Evolutionary conservation across 2,113 vertebrate genomes (phyloP).

Genomic region (Archocentrus centrarchus): DNA sequence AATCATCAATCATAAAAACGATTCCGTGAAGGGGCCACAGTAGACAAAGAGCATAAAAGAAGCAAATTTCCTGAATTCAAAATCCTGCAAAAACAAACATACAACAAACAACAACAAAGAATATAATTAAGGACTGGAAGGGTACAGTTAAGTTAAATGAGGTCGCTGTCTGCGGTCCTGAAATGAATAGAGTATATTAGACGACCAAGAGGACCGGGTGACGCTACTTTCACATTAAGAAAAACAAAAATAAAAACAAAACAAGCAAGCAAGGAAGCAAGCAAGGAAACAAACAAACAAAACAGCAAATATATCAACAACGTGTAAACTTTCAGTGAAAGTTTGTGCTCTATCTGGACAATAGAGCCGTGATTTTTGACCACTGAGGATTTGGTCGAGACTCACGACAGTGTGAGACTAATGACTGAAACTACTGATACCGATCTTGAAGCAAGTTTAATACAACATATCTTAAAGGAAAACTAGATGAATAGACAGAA

Average conservation of each 20-base stretch:
- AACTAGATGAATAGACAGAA: neutral
- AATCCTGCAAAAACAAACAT: neutral
- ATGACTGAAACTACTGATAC: neutral
- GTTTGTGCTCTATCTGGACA: neutral
- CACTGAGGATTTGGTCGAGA: neutral
- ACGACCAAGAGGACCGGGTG: rapidly evolving
- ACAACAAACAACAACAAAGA: neutral
- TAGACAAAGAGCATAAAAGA: neutral
- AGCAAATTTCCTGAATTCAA: neutral
- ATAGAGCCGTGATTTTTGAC: neutral
- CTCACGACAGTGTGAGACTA: neutral
- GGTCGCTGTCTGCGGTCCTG: neutral
- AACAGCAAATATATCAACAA: neutral
- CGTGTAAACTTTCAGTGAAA: too few species aligned
- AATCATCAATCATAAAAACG: neutral
- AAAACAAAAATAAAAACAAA: neutral
- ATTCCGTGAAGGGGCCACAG: neutral
- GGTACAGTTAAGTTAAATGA: neutral
- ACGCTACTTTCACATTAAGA: neutral
- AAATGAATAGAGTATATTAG: neutral
- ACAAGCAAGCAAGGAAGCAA: too few species aligned
- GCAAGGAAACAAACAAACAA: too few species aligned
- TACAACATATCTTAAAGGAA: neutral
- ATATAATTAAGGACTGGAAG: rapidly evolving
- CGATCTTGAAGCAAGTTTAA: neutral